phyloP scores from a whole-genome alignment of 2,888 invertebrate genomes.

The Auanema freiburgensis region DNA sequence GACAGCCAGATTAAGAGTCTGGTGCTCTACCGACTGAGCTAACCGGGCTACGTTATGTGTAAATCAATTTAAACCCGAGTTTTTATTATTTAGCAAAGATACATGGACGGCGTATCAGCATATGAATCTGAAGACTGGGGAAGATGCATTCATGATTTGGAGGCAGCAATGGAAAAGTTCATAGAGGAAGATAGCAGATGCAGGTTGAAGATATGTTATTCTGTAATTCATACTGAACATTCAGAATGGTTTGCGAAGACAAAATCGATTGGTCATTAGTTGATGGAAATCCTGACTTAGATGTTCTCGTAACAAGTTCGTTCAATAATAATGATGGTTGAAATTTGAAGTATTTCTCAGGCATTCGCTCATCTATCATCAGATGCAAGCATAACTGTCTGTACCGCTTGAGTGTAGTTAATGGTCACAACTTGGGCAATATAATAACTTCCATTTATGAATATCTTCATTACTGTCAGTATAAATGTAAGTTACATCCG shows the following conservation, averaged over 20 bases:
- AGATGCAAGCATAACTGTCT: slow-evolving; percentile 52
- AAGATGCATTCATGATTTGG: slow-evolving; percentile 45
- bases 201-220: slow-evolving; percentile 5
- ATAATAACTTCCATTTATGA: slow-evolving; percentile 53
- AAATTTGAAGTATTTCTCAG: slow-evolving; percentile 14
- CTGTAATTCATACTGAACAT: slow-evolving; percentile 24
- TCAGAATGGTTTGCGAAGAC: slow-evolving; percentile 52
- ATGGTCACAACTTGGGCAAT: slow-evolving; percentile 53
- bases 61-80: neutral
- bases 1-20: slow-evolving; percentile 62
- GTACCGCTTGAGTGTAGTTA: slow-evolving; percentile 44
- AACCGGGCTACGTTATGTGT: neutral
- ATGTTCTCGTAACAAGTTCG: slow-evolving; percentile 52
- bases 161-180: slow-evolving; percentile 34
- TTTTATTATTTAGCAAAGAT: slow-evolving; percentile 36
- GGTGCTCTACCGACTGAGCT: slow-evolving; percentile 53
- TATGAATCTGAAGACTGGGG: slow-evolving; percentile 54
- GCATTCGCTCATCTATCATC: slow-evolving; percentile 42
- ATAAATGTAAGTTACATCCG: slow-evolving; percentile 44
- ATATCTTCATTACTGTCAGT: slow-evolving; percentile 59
- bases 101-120: slow-evolving; percentile 52
- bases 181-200: slow-evolving; percentile 30
- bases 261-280: slow-evolving; percentile 54
- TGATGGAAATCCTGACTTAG: slow-evolving; percentile 52
- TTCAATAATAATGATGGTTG: slow-evolving; percentile 7